A percentile compares a stretch with the other conserved stretches of the same genome.
Conservation (phyloP, 1,140 invertebrate species). For the Penaeus japonicus region DNA sequence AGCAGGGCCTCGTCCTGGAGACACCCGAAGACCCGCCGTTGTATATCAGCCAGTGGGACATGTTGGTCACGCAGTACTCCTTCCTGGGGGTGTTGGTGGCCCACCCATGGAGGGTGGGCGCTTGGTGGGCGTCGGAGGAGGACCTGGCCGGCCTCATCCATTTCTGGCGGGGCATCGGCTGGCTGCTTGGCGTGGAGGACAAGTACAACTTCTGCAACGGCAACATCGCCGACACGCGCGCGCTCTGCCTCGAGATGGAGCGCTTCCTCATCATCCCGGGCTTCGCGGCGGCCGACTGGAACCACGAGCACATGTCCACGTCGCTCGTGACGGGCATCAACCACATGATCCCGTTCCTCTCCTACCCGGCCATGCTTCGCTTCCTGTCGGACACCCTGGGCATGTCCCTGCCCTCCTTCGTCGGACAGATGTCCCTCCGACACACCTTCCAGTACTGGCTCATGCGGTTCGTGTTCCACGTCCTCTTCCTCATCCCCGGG, state of each 20-base stretch:
- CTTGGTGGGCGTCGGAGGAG: conserved; percentile 67
- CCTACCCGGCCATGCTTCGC: conserved; percentile 29
- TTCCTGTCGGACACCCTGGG: conserved; percentile 14
- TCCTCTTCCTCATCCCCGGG: conserved; percentile 30
- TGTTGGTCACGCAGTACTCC: conserved; percentile 74
- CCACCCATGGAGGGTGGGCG: conserved; percentile 73
- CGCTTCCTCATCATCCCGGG: conserved; percentile 64
- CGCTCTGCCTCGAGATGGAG: conserved; percentile 64
- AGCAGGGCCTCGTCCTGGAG: neutral
- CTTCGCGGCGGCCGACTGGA: conserved; percentile 61
- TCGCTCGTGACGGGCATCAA: conserved; percentile 63
- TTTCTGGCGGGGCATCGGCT: conserved; percentile 83
- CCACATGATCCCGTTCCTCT: conserved; percentile 61
- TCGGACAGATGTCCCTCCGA: neutral
- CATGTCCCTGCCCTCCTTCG: neutral
- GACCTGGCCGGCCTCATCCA: conserved; percentile 82
- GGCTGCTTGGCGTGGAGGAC: conserved; percentile 82
- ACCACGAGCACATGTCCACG: conserved; percentile 66
- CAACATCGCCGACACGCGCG: conserved; percentile 63
- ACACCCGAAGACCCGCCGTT: conserved; percentile 44
- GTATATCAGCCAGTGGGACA: conserved; percentile 76
- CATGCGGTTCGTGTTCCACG: conserved; percentile 11
- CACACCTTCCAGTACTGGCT: conserved; percentile 32
- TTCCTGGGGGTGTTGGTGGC: conserved; percentile 82
- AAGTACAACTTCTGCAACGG: conserved; percentile 72